These are phyloP conservation scores for Xenopus borealis DNA, from an alignment of 2,113 vertebrate genomes.

Conservation along the genomic window DNA sequence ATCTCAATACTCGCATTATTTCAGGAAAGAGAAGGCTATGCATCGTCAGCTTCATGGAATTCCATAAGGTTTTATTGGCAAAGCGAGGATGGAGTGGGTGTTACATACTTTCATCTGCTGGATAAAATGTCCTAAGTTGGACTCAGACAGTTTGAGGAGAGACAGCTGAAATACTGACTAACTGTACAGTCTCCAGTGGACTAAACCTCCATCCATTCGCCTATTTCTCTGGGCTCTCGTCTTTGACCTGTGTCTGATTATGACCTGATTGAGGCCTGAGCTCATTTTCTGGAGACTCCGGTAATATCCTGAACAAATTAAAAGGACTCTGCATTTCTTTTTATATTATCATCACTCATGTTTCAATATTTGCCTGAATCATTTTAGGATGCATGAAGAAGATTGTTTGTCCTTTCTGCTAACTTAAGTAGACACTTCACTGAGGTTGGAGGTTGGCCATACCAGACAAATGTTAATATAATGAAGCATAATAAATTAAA, in stretches of 20 bases:
- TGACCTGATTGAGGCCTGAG: too few relatives aligned
- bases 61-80: slow-evolving; percentile 58
- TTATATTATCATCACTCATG: too few relatives aligned
- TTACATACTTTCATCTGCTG: slow-evolving; percentile 32
- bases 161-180: not conserved
- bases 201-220: not conserved
- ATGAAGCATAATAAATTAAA: too few relatives aligned
- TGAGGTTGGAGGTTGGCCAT: too few relatives aligned
- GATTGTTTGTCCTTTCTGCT: too few relatives aligned
- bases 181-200: not conserved
- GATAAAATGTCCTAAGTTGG: not conserved
- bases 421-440: too few relatives aligned
- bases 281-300: too few relatives aligned
- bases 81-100: slow-evolving; percentile 49
- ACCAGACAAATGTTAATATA: too few relatives aligned
- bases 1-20: slow-evolving; percentile 59
- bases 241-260: not conserved
- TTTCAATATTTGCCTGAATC: too few relatives aligned
- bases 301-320: too few relatives aligned
- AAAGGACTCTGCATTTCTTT: too few relatives aligned
- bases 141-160: not conserved
- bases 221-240: not conserved
- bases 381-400: too few relatives aligned
- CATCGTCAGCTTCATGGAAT: slow-evolving; percentile 64
- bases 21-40: slow-evolving; percentile 61